Evolutionary conservation across 2,113 vertebrate genomes (phyloP), one percentile per base, ranked within the genome.

Genomic region (Australoheros scitulus): DNA sequence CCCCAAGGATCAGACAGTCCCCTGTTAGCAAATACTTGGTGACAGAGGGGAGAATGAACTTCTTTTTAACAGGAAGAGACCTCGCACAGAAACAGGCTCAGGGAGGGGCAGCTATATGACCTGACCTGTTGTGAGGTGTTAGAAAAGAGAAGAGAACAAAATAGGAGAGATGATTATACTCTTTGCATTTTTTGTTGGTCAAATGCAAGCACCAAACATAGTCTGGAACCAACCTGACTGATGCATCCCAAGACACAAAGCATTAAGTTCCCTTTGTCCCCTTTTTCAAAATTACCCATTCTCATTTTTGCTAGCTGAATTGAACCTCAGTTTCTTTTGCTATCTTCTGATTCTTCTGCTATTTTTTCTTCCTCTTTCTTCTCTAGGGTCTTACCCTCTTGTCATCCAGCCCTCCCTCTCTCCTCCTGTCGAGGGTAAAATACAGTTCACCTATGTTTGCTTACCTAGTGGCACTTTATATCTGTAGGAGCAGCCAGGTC

Each of bases 391-490:
- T 59, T 70, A 43, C 34, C 34, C 17, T 43, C 32, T 26, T 70
- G 55, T 76, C 20, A 58, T 29, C 22, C 50, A 64, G 43, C 55
- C 50, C 58, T 52, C 43, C 22, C 56, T 79, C 38, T 57, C 38
- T 77, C 22, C 60, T 65, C 43, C 32, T 38, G 55, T 22, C 13
- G 1, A 17, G 43, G 18, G 24, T 72, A 74, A 61, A 81, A 74
- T 61, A 38, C 58, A 79, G 68, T 68, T 83, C 32, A 68, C 74
- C 20, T 43, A 14, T 83, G 77, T 84, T 85, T 86, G 58, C 84
- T 85, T 79, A 79, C 84, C 61, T 55, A n/a, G 47, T 61, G 36
- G 64, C 61, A 56, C 61, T 77, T 61, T 74, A 76, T 64, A 61
- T 84, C 77, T 83, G n/a, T 32, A 10, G 11, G 14, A 80, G 81